Conservation (phyloP, 2,888 invertebrate species). For the Neoascia interrupta region DNA sequence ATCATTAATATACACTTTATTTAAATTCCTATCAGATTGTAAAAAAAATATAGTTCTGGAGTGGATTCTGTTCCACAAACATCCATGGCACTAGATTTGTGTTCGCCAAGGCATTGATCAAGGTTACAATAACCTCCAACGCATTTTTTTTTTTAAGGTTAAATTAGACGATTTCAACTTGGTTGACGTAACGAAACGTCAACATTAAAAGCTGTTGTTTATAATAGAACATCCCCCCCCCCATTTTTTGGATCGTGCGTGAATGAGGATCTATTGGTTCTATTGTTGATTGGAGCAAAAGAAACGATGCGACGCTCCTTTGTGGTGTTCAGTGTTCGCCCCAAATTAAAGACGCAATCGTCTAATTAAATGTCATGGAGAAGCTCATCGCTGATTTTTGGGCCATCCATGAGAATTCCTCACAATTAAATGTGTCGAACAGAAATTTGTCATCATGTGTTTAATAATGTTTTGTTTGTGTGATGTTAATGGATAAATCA, state of each 20-base stretch:
- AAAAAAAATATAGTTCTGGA: neutral
- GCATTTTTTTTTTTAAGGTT: constrained; percentile 38
- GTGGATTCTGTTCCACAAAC: constrained; percentile 2
- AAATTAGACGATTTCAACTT: neutral
- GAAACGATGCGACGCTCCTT: too few species aligned
- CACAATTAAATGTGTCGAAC: constrained; percentile 23
- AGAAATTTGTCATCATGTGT: constrained; percentile 43
- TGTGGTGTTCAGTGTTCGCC: too few species aligned
- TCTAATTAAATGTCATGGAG: constrained; percentile 36
- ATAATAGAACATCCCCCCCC: neutral
- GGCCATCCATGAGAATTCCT: constrained; percentile 17
- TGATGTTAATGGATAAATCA: constrained; percentile 31
- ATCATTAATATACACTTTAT: constrained; percentile 7
- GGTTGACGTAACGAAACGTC: constrained; percentile 38
- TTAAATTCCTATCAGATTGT: constrained; percentile 1
- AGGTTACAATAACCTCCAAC: constrained; percentile 22
- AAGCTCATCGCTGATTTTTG: constrained; percentile 39
- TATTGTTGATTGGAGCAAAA: too few species aligned
- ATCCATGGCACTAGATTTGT: constrained; percentile 13
- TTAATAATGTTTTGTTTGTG: constrained; percentile 36
- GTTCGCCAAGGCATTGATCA: constrained; percentile 2
- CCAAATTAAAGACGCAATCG: too few species aligned
- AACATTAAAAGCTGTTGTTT: constrained; percentile 5
- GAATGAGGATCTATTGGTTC: neutral
- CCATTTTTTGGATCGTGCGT: neutral